Base-by-base conservation (phyloP, 2,113 vertebrate species). In the Oryzias javanicus region DNA sequence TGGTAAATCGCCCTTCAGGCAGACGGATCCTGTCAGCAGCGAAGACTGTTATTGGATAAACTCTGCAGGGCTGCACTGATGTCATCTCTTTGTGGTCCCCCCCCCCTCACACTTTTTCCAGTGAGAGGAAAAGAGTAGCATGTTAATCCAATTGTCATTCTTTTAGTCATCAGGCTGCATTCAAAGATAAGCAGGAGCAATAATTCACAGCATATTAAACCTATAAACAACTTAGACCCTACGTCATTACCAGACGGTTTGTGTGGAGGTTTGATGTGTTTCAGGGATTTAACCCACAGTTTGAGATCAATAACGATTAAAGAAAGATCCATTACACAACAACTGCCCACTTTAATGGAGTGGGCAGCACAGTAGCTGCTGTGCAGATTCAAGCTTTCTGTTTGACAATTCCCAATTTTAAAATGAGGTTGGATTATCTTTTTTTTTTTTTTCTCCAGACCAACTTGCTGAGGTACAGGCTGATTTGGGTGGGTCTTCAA, bases 71-170 rank as follows among this genome's bases (percentile, higher is more conserved):
- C 47, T 64, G 27, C 45, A n/a, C 27, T 71, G 73, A 78, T 70
- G 75, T 58, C 76, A 78, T 80, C 27, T 62, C 29, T 70, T 75
- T 20, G 60, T 15, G 27, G 16, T 15, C 17, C 10, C 35, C 10
- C 35, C 14, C 19, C 24, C 16, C 19, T 24, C 47, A 7, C 13
- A 49, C 0, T 10, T 58, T 49, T 44, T 55, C 16, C 19, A 25
- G 18, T 19, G 40, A 45, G 44, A 14, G 50, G 46, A 40, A 80
- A 76, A 72, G 41, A 76, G 60, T 16, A 41, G 29, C 8, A 63
- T 81, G 76, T 69, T 76, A 61, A 67, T 76, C 13, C 72, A 65
- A 78, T 86, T 72, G 78, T 78, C 76, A 78, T 58, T 72, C 85
- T 70, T 60, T 49, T 35, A 17, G 42, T 49, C 4, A 53, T 51